phyloP scores from a whole-genome alignment of 2,888 invertebrate genomes.

The Cataglyphis albicans region DNA sequence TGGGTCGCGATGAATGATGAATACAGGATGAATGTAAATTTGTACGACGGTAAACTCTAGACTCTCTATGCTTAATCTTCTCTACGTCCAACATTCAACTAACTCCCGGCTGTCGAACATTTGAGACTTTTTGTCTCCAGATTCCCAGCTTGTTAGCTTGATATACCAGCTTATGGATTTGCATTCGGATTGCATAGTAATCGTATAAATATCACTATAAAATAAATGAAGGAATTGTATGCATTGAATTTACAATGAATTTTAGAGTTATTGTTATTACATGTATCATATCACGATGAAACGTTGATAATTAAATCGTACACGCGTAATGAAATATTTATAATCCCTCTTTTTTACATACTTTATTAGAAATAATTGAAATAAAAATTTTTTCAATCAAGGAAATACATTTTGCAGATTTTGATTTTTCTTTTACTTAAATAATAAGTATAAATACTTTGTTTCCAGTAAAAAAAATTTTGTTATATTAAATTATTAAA shows the following conservation, averaged over 20 bases:
- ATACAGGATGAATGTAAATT: conserved; percentile 32
- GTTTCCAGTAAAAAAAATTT: too few relatives aligned
- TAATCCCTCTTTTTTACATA: not conserved
- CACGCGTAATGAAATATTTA: not conserved
- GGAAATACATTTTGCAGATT: too few relatives aligned
- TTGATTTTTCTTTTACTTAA: too few relatives aligned
- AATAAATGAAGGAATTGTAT: not conserved
- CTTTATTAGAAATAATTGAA: too few relatives aligned
- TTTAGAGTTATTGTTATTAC: not conserved
- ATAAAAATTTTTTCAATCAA: too few relatives aligned
- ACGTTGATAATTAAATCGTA: not conserved
- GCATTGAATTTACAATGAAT: not conserved
- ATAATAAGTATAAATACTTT: too few relatives aligned
- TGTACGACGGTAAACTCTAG: not conserved
- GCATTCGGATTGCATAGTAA: not conserved
- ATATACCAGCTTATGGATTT: not conserved
- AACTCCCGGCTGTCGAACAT: conserved; percentile 4
- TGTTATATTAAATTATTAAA: too few relatives aligned
- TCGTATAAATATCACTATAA: not conserved
- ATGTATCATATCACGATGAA: not conserved
- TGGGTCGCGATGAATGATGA: conserved; percentile 25
- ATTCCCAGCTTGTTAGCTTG: not conserved
- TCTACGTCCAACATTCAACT: not conserved
- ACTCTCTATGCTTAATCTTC: conserved; percentile 19
- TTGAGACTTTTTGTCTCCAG: not conserved